Evolutionary conservation across 2,888 invertebrate species (phyloP).

Genomic region (Metallyticus violacea): DNA sequence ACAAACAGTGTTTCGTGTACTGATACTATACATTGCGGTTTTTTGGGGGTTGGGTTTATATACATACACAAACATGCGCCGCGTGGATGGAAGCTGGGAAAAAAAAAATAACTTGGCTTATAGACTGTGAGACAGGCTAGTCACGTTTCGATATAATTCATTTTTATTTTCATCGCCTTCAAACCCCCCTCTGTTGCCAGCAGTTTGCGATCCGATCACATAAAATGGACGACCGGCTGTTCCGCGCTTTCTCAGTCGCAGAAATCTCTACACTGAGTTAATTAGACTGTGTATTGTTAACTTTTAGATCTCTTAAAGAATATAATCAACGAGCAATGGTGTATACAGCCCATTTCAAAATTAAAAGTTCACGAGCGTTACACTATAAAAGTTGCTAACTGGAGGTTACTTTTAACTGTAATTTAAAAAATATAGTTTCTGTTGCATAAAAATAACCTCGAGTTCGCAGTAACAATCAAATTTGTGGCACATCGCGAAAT

Average conservation of each 20-base stretch:
- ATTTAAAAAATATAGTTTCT: no score
- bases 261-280: not conserved
- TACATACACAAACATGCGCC: not conserved
- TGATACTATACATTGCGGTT: not conserved
- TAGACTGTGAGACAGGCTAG: not conserved
- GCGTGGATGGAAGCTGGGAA: not conserved
- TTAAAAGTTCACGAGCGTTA: no score
- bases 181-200: not conserved
- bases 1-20: not conserved
- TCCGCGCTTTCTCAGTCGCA: not conserved
- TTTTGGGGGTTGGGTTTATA: not conserved
- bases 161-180: not conserved
- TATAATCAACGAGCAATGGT: no score
- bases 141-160: not conserved
- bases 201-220: not conserved
- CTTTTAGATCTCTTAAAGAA: no score
- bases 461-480: no score
- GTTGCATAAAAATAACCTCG: no score
- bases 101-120: not conserved
- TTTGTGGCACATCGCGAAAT: no score
- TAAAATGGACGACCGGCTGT: not conserved
- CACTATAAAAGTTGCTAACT: no score
- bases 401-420: no score
- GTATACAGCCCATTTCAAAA: no score
- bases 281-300: no score